Percentiles rank a stretch among this genome's conserved stretches.
These are phyloP conservation scores for Phyllostomus discolor DNA, from an alignment of 2,113 vertebrate species.

Conservation along the genomic window DNA sequence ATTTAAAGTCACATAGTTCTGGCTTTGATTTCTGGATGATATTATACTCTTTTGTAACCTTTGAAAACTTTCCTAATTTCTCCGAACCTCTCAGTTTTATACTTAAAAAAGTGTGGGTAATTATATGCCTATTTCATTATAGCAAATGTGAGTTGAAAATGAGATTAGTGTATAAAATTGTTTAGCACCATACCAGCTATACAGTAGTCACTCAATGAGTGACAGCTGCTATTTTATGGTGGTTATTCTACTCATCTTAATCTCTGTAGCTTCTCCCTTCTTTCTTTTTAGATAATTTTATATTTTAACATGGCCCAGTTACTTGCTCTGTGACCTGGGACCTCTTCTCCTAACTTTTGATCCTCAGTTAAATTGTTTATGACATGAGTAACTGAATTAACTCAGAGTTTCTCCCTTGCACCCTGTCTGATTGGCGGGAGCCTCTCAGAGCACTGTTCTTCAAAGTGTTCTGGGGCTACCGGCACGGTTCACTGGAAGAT, in stretches of 20 bases:
- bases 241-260: background rate
- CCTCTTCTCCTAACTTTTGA: slow-evolving; percentile 2
- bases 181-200: background rate
- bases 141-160: background rate
- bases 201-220: background rate
- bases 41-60: background rate
- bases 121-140: background rate
- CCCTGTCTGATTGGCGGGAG: background rate
- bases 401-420: background rate
- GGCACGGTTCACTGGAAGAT: background rate
- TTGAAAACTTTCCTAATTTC: background rate
- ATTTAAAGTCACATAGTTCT: background rate
- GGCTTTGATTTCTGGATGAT: background rate
- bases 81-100: background rate
- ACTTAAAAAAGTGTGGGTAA: background rate
- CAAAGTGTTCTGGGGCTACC: background rate
- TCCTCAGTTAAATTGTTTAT: slow-evolving; percentile 18
- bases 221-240: background rate
- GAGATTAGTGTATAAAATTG: background rate
- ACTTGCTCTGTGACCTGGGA: background rate
- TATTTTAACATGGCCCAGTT: background rate
- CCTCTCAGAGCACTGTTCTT: background rate
- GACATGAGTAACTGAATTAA: background rate
- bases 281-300: slow-evolving; percentile 13
- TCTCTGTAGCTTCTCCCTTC: background rate